Base-by-base conservation (phyloP, 2,888 invertebrate species). In the Drosophila gaucha region DNA sequence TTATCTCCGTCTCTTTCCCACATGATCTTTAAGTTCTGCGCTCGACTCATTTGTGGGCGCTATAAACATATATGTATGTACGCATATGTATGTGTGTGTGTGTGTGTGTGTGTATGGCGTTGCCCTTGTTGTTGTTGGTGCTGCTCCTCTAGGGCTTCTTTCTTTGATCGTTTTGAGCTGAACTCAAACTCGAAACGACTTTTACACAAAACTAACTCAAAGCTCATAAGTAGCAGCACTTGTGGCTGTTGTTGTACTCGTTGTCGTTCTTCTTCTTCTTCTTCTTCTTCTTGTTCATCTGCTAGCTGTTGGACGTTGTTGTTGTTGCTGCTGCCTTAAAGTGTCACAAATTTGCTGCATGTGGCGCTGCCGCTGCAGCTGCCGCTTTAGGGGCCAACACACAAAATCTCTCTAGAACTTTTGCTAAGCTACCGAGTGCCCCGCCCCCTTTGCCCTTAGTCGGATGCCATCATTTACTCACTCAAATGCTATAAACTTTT, bases 401-500 rank as follows among this genome's bases (percentile, higher is more conserved):
- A 74, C 65, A 62, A 80, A 77, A 80, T 80, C 66, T 68, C 47
- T 67, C 68, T 57, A 36, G 52, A 84, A 80, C 66, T 80, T 77
- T 67, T 58, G 58, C 62, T 70, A 63, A 74, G 67, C 64, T 58
- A n/a, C 12, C 46, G 30, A 43, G 47, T 57, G 51, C 64, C 54
- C 54, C 52, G 44, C n/a, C n/a, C 8, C 14, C n/a, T 5, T n/a
- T 22, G 12, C 18, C 31, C 36, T 43, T 58, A 52, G 64, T 62
- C 68, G 66, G 74, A 67, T 67, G 75, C 80, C 82, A 78, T 76
- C 79, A 77, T 72, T 86, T 77, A 86, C 75, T 83, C 86, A 86
- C 84, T 83, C 84, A 70, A 86, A 82, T 82, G 80, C 72, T 80
- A 71, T 78, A 84, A 86, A 84, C 78, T 84, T 86, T 78, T 80